Percentiles rank a stretch among this genome's conserved stretches.
Evolutionary conservation across 2,888 invertebrate species (phyloP).

Genomic region (Xylota segnis): DNA sequence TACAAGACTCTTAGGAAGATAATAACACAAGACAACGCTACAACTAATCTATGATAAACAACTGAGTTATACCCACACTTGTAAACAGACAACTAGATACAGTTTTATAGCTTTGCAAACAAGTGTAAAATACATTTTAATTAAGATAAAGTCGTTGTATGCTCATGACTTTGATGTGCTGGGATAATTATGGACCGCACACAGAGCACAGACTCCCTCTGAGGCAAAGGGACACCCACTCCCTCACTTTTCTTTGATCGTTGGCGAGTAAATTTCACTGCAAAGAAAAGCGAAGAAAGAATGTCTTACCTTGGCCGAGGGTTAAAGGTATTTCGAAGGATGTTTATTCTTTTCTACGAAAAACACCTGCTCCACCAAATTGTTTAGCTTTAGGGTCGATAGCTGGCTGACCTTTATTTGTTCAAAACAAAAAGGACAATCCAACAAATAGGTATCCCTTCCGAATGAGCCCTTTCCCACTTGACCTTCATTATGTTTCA

Average conservation of each 20-base stretch:
- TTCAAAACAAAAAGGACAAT: constrained; percentile 10
- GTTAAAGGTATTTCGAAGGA: neutral
- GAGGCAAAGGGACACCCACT: no score
- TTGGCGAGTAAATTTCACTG: neutral
- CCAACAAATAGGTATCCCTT: neutral
- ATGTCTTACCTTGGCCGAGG: neutral
- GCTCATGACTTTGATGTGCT: no score
- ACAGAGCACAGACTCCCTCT: neutral
- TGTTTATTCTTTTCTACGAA: neutral
- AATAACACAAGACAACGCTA: no score
- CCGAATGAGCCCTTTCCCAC: no score
- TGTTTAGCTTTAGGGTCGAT: constrained; percentile 2
- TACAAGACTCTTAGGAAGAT: no score
- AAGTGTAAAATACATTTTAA: no score
- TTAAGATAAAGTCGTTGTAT: no score
- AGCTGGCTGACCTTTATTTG: neutral
- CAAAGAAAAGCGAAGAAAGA: neutral
- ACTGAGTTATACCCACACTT: no score
- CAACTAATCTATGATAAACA: no score
- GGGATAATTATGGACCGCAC: no score
- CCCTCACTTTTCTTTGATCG: neutral
- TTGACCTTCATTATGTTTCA: constrained; percentile 61
- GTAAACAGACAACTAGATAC: no score
- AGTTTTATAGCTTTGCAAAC: no score
- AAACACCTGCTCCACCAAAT: neutral